These are phyloP conservation scores for Ceratosolen solmsi DNA, from an alignment of 1,140 invertebrate species.

Conservation along the genomic window DNA sequence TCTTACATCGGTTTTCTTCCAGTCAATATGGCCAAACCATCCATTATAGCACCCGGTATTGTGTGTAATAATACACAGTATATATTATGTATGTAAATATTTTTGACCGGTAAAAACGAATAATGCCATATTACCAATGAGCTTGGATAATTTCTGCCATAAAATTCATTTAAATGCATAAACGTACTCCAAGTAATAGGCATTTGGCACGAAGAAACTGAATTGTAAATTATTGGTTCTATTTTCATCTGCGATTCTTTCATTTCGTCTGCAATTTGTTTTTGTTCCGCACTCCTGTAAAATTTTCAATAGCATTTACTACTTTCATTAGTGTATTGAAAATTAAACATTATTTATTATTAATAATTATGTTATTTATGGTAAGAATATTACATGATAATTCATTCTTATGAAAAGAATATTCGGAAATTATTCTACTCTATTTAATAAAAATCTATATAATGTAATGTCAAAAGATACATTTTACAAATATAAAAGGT, in stretches of 20 bases:
- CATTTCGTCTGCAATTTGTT: background rate
- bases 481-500: no score
- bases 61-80: slow-evolving; percentile 68
- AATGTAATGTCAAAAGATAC: no score
- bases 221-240: slow-evolving; percentile 76
- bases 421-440: no score
- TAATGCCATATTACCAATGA: slow-evolving; percentile 75
- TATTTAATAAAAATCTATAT: no score
- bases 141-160: slow-evolving; percentile 68
- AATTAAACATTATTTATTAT: no score
- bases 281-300: slow-evolving; percentile 40
- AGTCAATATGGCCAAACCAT: slow-evolving; percentile 57
- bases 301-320: slow-evolving; percentile 8
- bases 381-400: no score
- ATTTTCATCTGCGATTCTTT: slow-evolving; percentile 33
- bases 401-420: no score
- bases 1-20: slow-evolving; percentile 70
- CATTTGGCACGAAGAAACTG: slow-evolving; percentile 75
- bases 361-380: no score
- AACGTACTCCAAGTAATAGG: slow-evolving; percentile 77
- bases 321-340: no score
- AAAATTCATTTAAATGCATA: slow-evolving; percentile 69
- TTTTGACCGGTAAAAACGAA: slow-evolving; percentile 69
- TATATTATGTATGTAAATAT: slow-evolving; percentile 71
- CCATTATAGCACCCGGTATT: slow-evolving; percentile 68